Evolutionary conservation across 2,113 vertebrate species (phyloP), one percentile per base, ranked within the genome.

Genomic region (Poeciliopsis retropinna): DNA sequence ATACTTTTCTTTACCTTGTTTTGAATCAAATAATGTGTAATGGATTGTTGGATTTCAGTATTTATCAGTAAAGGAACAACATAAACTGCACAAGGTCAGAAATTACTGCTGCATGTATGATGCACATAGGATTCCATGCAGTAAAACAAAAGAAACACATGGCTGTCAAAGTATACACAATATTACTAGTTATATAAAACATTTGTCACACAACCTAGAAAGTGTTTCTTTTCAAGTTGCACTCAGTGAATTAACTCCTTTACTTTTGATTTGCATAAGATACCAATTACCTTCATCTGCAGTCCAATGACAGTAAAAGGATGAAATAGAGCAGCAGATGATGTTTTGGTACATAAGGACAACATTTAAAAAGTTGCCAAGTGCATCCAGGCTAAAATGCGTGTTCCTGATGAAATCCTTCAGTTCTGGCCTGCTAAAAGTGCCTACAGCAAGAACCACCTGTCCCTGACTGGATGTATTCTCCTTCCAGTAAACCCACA

Each of bases 401-500:
- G 67, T 65, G 74, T 29, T 41, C 28, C 62, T 77, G 72, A 74
- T 81, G 72, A 72, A 87, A 84, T 81, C 44, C 39, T 62, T 89
- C 85, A 78, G 77, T 75, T 83, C 63, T 70, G 74, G 74, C 25
- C 41, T 19, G 60, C 31, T 80, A 41, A 78, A 85, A 87, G 34
- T 28, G 78, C 80, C 82, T 71, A 54, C 74, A 85, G 88, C 76
- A 70, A 60, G 39, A 67, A 70, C 79, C 84, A 89, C 83, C 74
- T 72, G 78, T 84, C 71, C 80, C 32, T 73, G 79, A 69, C 74
- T 80, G 74, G 81, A 75, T 85, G 70, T 80, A 78, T 85, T 73
- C 77, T 66, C 79, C 63, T 69, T 76, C 67, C 61, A 79, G 73
- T 72, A 74, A 79, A 84, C 67, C 84, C 78, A 76, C 70, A 82